These are phyloP conservation scores for Pycnonotus jocosus DNA, from an alignment of 2,113 vertebrate genomes.

Conservation along the genomic window DNA sequence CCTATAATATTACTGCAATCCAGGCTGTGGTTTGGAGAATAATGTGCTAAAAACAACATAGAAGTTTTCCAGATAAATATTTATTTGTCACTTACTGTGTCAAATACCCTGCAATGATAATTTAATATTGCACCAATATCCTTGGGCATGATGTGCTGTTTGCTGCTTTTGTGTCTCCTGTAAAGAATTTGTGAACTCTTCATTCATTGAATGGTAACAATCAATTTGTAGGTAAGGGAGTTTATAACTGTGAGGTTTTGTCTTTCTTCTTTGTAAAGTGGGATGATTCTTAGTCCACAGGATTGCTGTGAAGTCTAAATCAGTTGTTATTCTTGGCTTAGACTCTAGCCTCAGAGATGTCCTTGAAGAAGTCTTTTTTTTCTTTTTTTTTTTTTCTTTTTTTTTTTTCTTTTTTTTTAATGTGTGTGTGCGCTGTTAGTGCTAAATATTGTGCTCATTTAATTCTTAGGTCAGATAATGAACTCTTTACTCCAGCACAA, in stretches of 20 bases:
- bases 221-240: background rate
- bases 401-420: background rate
- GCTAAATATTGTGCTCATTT: background rate
- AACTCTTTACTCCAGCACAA: background rate
- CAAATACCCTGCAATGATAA: background rate
- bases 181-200: background rate
- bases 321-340: conserved; percentile 12
- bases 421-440: background rate
- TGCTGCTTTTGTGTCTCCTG: background rate
- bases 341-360: background rate
- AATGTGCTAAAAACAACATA: background rate
- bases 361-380: background rate
- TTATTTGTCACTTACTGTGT: background rate
- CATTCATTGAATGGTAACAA: background rate
- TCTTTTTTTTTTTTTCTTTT: background rate
- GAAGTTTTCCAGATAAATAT: background rate
- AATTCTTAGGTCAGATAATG: background rate
- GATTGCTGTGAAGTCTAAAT: background rate
- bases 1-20: background rate
- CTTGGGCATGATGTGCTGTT: background rate
- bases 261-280: background rate
- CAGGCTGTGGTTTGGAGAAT: background rate
- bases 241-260: background rate
- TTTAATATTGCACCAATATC: background rate
- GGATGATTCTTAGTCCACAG: background rate